A percentile compares a stretch with the other conserved stretches of the same genome.
These are phyloP conservation scores for Oreotrochilus melanogaster DNA, from an alignment of 2,113 vertebrate species.

Conservation along the genomic window DNA sequence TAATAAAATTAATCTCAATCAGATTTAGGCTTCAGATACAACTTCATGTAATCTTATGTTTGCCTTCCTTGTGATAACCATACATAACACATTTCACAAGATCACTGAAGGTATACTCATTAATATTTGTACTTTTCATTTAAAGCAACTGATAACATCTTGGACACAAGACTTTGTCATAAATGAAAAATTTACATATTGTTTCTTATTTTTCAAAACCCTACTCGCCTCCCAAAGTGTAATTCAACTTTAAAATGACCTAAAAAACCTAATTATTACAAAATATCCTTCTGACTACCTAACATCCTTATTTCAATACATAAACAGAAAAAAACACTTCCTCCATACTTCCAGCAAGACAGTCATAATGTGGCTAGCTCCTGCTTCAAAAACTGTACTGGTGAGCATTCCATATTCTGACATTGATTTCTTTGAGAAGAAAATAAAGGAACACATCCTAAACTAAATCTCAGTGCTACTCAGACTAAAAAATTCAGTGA, in stretches of 20 bases:
- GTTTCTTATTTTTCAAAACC: not conserved
- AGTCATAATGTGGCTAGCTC: not conserved
- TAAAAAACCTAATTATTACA: not conserved
- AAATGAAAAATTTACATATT: not conserved
- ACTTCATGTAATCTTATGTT: not conserved
- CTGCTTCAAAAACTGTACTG: not conserved
- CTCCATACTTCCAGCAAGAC: not conserved
- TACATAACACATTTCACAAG: not conserved
- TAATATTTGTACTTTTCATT: not conserved
- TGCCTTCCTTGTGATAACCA: not conserved
- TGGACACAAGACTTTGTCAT: not conserved
- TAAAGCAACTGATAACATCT: not conserved
- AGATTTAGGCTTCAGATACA: not conserved
- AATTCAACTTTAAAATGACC: not conserved
- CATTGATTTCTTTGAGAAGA: not conserved
- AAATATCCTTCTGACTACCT: not conserved
- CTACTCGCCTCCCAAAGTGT: not conserved
- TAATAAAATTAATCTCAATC: not conserved
- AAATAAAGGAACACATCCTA: not conserved
- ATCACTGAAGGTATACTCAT: not conserved
- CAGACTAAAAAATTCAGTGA: not conserved
- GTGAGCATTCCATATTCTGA: not conserved
- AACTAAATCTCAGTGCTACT: not conserved
- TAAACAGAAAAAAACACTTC: not conserved
- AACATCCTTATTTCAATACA: not conserved